phyloP scores from a whole-genome alignment of 1,140 invertebrate genomes.

The Aphaenogaster rudis region DNA sequence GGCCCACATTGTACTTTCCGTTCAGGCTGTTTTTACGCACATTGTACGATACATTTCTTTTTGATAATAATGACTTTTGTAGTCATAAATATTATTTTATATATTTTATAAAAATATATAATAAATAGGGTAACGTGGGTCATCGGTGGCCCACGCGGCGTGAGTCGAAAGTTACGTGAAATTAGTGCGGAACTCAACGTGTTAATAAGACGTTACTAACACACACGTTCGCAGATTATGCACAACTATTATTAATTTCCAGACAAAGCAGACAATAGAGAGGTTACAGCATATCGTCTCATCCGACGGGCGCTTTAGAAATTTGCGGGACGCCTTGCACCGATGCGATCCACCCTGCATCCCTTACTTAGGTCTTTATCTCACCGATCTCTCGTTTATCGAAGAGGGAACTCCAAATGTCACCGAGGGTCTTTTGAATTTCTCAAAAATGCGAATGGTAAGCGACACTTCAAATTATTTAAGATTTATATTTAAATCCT shows the following conservation, averaged over 20 bases:
- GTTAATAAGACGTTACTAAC: too few relatives aligned
- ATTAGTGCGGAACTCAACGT: too few relatives aligned
- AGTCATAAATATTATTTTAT: too few relatives aligned
- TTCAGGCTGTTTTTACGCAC: too few relatives aligned
- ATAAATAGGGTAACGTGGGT: too few relatives aligned
- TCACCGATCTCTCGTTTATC: slow-evolving; percentile 97
- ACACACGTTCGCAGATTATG: not conserved
- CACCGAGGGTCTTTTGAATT: slow-evolving; percentile 96
- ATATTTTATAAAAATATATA: too few relatives aligned
- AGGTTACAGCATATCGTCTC: slow-evolving; percentile 95
- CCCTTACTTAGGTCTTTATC: slow-evolving; percentile 96
- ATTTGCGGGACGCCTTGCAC: slow-evolving; percentile 95
- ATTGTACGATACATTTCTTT: too few relatives aligned
- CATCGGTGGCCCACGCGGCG: too few relatives aligned
- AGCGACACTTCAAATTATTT: slow-evolving; percentile 65
- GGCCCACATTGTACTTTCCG: too few relatives aligned
- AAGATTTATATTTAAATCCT: not conserved
- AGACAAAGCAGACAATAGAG: slow-evolving; percentile 96
- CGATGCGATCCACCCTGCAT: slow-evolving; percentile 97
- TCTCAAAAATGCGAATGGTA: slow-evolving; percentile 99
- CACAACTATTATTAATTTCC: slow-evolving; percentile 75
- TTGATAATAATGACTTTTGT: too few relatives aligned
- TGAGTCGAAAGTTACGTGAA: too few relatives aligned
- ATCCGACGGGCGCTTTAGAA: slow-evolving; percentile 95
- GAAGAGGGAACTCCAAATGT: slow-evolving; percentile 98